Base-by-base conservation (phyloP, 2,113 vertebrate genomes). In the Callorhinus ursinus region DNA sequence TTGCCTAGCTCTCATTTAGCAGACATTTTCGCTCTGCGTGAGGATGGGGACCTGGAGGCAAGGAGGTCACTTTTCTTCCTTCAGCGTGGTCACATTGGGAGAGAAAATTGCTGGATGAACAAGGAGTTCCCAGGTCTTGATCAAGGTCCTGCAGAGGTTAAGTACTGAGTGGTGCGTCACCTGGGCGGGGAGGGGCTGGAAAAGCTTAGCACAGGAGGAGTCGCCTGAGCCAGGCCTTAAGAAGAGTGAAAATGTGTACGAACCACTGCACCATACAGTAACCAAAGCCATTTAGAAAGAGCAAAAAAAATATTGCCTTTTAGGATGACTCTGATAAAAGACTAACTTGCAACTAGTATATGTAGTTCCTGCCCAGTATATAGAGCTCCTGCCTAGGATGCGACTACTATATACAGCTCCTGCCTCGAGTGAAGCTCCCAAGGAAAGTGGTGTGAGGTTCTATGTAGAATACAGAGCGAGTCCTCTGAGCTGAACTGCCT, bases 241-340 rank as follows among this genome's bases (percentile, higher is more conserved):
- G 53, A 71, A 46, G 21, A 12, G 13, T 2, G 49, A 71, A 85
- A 61, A 95, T 16, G 21, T 83, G 61, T 65, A 67, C 22, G 86
- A 80, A 93, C 59, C 63, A 79, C 53, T 89, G 21, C 42, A 83
- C 19, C 74, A 39, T 16, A 76, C 7, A 6, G 81, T 33, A 88
- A 57, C 22, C 51, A 83, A 88, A 53, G 6, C 42, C 57, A 6
- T 76, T 72, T 84, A 79, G 51, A 89, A 95, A n/a, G 31, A 95
- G 57, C 49, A 80, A 74, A 92, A 92, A 51, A 77, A 74, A 90
- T 22, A 49, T 61, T 24, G 31, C 19, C 42, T 95, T 96, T 94
- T 42, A 80, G 7, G 51, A 63, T 42, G 36, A 71, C 88, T 53
- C 83, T 88, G 46, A 61, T 65, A 77, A 92, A 65, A 33, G 69